Evolutionary conservation across 1,140 invertebrate genomes (phyloP), one percentile per base, ranked within the genome.

Genomic region (Rhyacophila brunnea): DNA sequence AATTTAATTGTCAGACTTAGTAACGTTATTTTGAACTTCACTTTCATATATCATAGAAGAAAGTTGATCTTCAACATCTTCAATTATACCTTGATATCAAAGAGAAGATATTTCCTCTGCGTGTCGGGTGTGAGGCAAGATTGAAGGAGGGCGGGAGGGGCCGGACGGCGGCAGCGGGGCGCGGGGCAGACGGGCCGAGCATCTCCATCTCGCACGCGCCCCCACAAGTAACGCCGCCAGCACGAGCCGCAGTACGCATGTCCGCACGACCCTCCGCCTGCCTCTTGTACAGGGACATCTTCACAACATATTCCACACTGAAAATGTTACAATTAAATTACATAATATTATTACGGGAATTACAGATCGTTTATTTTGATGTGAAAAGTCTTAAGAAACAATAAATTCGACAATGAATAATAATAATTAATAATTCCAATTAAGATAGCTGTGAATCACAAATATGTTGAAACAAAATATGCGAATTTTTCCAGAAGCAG

Each of bases 161-260:
- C 86, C n/a, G 88, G 68, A 59, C 83, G 81, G 53, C 80, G 79
- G 67, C 87, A 89, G 46, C 82, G 75, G 68, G 78, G 85, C 17
- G 84, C 86, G 18, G 87, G 87, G 71, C 87, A 89, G 1, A 82
- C 88, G 62, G 83, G 80, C 62, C 86, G 83, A 5, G 84, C 81
- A 64, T 87, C 85, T 13, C 86, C 86, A 68, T 85, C 86, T 64
- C 84, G 77, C 45, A 89, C 87, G 71, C 87, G 87, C 10, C 82
- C 75, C 34, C 80, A 85, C 32, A 89, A 73, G 69, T 89, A 88
- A 70, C 74, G 78, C 70, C 85, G 76, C 87, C 87, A 89, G 68
- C 87, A 89, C 4, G 69, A 65, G 48, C 77, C 75, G 68, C 87
- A 89, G 70, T 89, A 89, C 32, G 75, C 70, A 67, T 89, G 87